Evolutionary conservation across 1,140 invertebrate species (phyloP), one percentile per base, ranked within the genome.

Genomic region (Venustaconcha ellipsiformis): DNA sequence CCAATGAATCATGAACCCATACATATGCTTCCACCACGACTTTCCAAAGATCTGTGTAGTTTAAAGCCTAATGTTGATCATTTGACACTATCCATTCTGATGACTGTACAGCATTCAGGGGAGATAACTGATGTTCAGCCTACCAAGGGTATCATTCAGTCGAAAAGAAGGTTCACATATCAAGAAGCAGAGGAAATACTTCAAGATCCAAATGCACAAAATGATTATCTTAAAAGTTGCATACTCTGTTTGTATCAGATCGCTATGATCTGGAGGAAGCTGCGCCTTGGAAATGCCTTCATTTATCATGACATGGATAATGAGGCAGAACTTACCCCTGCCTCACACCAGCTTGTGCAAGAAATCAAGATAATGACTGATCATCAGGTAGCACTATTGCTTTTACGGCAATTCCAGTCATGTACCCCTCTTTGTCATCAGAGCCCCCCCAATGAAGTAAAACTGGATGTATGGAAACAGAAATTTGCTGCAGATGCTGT

Each of bases 41-140:
- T 91, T 0, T 84, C 86, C 71, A 82, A 82, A n/a, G 83, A 91
- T 77, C 71, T 90, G 12, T 91, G 90, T 72, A 90, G 90, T 66
- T 80, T 91, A 55, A 77, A 85, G 48, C 82, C 86, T 13, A 84
- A 80, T 70, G 79, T 82, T 55, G 89, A 91, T 70, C 69, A 87
- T 68, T 79, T 87, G 64, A 75, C 83, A 11, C n/a, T 87, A 17
- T 87, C 88, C 17, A 76, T 89, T 3, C 78, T 86, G 48, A 69
- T 88, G 69, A 83, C 78, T 20, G 83, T 89, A 15, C 67, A 80
- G 18, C 77, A 76, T 14, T 78, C 77, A 59, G 86, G 83, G 14
- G 84, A 85, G n/a, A 70, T 85, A 14, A 69, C 72, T 11, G 70
- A 70, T 67, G 75, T 78, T 26, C 67, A 80, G 18, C 65, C 76